A percentile compares a stretch with the other conserved stretches of the same genome.
Conservation (phyloP, 2,888 invertebrate genomes). For the Caenorhabditis sinica region DNA sequence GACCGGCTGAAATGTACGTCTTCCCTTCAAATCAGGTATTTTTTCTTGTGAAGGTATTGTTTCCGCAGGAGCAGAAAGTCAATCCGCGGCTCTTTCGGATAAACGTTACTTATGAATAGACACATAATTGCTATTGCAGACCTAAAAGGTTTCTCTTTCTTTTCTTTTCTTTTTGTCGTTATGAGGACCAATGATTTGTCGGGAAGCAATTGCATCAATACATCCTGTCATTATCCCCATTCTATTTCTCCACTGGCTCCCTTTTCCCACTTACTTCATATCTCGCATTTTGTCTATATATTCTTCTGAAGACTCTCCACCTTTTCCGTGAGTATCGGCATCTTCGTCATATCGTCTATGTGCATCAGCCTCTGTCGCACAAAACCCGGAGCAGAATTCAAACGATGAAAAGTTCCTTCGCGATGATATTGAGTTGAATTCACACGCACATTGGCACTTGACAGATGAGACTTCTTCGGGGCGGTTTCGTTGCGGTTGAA, state of each 20-base stretch:
- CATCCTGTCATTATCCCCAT: slow-evolving; percentile 62
- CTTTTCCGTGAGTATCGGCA: not conserved
- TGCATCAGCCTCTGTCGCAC: not conserved
- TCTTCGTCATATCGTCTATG: not conserved
- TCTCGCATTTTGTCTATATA: slow-evolving; percentile 27
- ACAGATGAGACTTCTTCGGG: slow-evolving; percentile 50
- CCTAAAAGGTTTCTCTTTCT: slow-evolving; percentile 60
- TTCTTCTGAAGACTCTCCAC: not conserved
- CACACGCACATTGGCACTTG: slow-evolving; percentile 56
- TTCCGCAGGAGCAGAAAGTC: slow-evolving; percentile 28
- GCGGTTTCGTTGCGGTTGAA: slow-evolving; percentile 34
- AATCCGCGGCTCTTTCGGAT: not conserved
- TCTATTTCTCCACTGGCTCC: slow-evolving; percentile 22
- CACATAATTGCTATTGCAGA: slow-evolving; percentile 53
- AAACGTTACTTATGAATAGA: slow-evolving; percentile 20
- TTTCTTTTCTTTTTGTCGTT: slow-evolving; percentile 39
- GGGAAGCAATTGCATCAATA: slow-evolving; percentile 66
- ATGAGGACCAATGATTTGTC: slow-evolving; percentile 61
- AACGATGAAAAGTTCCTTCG: slow-evolving; percentile 57
- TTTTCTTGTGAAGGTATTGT: not conserved
- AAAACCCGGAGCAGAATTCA: slow-evolving; percentile 22
- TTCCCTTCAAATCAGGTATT: not conserved
- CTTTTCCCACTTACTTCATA: slow-evolving; percentile 56
- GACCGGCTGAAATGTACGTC: not conserved
- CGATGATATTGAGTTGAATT: slow-evolving; percentile 12